These are phyloP conservation scores for Heterodera carotae DNA, from an alignment of 1,140 invertebrate genomes.

Conservation along the genomic window DNA sequence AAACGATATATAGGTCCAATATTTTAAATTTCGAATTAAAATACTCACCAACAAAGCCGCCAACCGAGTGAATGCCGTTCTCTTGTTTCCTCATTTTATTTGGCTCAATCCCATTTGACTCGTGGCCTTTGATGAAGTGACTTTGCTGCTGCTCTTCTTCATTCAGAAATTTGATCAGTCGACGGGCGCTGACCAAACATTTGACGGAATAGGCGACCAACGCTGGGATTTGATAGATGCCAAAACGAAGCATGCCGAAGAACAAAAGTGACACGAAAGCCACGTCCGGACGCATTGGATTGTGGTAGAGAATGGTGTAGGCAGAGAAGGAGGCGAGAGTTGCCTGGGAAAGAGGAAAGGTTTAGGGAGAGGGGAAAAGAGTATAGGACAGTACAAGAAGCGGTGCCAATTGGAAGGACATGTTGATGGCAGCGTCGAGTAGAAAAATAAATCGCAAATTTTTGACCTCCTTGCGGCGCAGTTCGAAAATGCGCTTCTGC, in stretches of 20 bases:
- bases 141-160: slow-evolving; percentile 29
- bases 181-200: slow-evolving; percentile 35
- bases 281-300: slow-evolving; percentile 71
- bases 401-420: slow-evolving; percentile 42
- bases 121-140: slow-evolving; percentile 7
- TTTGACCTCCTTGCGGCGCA: slow-evolving; percentile 36
- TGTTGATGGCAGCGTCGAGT: slow-evolving; percentile 31
- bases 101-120: neutral
- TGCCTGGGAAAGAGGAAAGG: slow-evolving; percentile 38
- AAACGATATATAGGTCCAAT: no score
- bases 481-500: slow-evolving; percentile 35
- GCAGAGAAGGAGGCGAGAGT: slow-evolving; percentile 39
- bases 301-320: slow-evolving; percentile 52
- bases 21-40: slow-evolving; percentile 13
- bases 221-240: slow-evolving; percentile 42
- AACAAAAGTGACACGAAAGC: slow-evolving; percentile 73
- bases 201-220: slow-evolving; percentile 31
- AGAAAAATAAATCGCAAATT: slow-evolving; percentile 27
- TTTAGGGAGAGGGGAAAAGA: slow-evolving; percentile 3
- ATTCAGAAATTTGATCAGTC: slow-evolving; percentile 41
- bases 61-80: neutral
- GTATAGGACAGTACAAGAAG: slow-evolving; percentile 19
- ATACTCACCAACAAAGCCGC: neutral
- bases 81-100: neutral
- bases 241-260: slow-evolving; percentile 70